Conservation (phyloP, 2,113 vertebrate species). For the Nettapus auritus region DNA sequence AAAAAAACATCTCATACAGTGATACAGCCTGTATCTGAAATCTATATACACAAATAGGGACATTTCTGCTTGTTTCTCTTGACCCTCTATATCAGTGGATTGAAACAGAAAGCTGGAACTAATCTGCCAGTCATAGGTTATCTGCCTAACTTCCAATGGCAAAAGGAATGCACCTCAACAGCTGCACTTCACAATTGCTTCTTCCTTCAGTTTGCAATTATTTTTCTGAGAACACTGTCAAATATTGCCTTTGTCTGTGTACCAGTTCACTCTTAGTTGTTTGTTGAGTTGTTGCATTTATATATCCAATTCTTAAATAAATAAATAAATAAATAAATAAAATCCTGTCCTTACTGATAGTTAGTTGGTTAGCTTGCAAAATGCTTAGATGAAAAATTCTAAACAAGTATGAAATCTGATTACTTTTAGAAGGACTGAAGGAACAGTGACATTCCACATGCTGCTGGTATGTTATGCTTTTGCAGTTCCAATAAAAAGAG, state of each 20-base stretch:
- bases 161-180: neutral
- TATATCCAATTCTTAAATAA: neutral
- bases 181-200: neutral
- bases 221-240: accelerated
- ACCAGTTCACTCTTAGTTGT: neutral
- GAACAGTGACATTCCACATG: accelerated
- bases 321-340: neutral
- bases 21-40: neutral
- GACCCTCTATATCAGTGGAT: neutral
- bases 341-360: neutral
- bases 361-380: neutral
- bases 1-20: accelerated
- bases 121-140: accelerated
- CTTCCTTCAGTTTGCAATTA: neutral
- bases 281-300: neutral
- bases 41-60: accelerated
- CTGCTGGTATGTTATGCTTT: neutral
- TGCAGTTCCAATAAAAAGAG: accelerated
- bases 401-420: accelerated
- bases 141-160: neutral
- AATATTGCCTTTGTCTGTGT: accelerated
- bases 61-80: neutral
- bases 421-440: neutral
- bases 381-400: neutral
- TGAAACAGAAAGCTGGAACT: neutral